These are phyloP conservation scores for Alcis repandata DNA, from an alignment of 2,888 invertebrate genomes.

Conservation along the genomic window DNA sequence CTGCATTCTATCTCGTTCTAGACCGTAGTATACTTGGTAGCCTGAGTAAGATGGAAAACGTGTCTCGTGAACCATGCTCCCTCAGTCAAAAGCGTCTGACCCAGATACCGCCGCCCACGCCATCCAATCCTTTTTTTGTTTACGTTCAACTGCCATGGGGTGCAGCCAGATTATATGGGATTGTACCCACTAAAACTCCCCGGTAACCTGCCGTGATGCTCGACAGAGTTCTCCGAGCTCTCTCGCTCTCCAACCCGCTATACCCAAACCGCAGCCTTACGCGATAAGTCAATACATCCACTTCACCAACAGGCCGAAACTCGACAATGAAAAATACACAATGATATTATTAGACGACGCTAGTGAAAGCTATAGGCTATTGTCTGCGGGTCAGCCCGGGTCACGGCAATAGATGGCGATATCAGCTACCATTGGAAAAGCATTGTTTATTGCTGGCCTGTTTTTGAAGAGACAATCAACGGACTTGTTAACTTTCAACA, in stretches of 20 bases:
- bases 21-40: too few species aligned
- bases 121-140: too few species aligned
- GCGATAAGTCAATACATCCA: constrained; percentile 11
- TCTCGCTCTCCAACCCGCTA: neutral
- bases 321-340: constrained; percentile 33
- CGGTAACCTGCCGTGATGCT: too few species aligned
- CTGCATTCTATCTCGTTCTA: too few species aligned
- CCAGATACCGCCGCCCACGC: too few species aligned
- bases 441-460: constrained; percentile 24
- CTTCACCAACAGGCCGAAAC: constrained; percentile 2
- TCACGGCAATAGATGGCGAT: constrained; percentile 34
- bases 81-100: too few species aligned
- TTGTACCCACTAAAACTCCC: too few species aligned
- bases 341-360: constrained; percentile 23
- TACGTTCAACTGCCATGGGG: too few species aligned
- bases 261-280: neutral
- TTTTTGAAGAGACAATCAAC: constrained; percentile 6
- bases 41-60: too few species aligned
- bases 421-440: constrained; percentile 18
- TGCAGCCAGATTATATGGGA: too few species aligned
- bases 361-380: constrained; percentile 37
- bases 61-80: too few species aligned
- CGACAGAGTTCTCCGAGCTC: too few species aligned
- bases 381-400: constrained; percentile 33
- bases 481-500: neutral